A percentile compares a stretch with the other conserved stretches of the same genome.
Evolutionary conservation across 2,797 vertebrate genomes (phyloP).

Genomic region (Fringilla coelebs): DNA sequence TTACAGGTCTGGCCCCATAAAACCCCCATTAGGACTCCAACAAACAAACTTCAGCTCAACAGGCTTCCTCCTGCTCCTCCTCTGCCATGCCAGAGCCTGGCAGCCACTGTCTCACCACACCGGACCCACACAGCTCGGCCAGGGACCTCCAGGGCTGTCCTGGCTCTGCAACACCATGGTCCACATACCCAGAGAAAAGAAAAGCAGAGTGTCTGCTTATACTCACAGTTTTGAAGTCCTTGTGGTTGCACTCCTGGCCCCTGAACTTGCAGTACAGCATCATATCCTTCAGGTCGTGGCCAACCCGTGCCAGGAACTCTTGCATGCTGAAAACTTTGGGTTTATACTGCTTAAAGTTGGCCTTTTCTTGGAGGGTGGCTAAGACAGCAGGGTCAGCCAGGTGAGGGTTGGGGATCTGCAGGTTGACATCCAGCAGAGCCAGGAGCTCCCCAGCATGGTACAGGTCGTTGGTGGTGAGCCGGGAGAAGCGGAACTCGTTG

Average conservation of each 20-base stretch:
- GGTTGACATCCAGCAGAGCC: constrained; percentile 91
- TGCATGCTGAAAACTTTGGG: constrained; percentile 95
- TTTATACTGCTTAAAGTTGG: constrained; percentile 93
- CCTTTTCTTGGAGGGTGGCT: constrained; percentile 84
- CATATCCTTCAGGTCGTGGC: constrained; percentile 96
- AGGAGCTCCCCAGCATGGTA: constrained; percentile 96
- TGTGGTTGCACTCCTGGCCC: constrained; percentile 89
- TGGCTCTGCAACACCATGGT: neutral
- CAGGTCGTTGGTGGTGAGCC: constrained; percentile 92
- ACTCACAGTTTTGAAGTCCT: constrained; percentile 98
- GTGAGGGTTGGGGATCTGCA: constrained; percentile 89
- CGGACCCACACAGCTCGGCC: neutral
- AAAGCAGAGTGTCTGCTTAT: neutral
- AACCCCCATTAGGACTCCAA: neutral
- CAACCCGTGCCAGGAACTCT: constrained; percentile 93
- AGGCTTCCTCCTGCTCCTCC: neutral
- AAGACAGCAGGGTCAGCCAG: constrained; percentile 90
- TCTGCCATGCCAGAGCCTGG: neutral
- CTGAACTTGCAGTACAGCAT: constrained; percentile 97
- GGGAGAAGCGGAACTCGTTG: constrained; percentile 91
- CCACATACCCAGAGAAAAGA: neutral
- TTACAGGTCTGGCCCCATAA: neutral
- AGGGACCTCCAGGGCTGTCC: neutral
- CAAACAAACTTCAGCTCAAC: constrained; percentile 4
- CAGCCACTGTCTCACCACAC: neutral